Conservation (phyloP, 2,113 vertebrate species). For the Malurus alboscapulatus region DNA sequence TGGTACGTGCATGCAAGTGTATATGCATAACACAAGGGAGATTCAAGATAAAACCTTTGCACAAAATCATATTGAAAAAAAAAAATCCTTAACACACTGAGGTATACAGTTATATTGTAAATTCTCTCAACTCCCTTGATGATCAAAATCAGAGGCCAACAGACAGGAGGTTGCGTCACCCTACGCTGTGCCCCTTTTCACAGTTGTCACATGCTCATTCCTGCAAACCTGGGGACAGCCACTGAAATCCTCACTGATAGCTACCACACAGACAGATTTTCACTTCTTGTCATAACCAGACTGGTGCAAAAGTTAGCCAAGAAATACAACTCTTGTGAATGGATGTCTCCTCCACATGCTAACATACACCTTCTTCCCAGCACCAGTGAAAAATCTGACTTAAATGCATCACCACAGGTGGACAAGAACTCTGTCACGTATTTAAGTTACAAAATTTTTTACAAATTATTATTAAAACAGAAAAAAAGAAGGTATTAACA, state of each 20-base stretch:
- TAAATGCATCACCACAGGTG: background rate
- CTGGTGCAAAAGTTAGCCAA: background rate
- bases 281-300: background rate
- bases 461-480: background rate
- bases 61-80: background rate
- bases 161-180: background rate
- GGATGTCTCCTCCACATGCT: background rate
- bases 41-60: background rate
- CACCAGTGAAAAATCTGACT: background rate
- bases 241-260: background rate
- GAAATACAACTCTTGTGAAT: background rate
- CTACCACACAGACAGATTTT: background rate
- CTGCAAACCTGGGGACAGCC: background rate
- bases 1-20: background rate
- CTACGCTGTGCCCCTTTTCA: background rate
- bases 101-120: background rate
- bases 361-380: background rate
- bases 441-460: background rate
- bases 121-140: background rate
- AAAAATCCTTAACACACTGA: background rate
- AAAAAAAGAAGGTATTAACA: background rate
- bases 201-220: background rate
- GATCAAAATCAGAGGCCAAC: background rate
- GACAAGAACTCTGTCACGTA: background rate
- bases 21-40: background rate